Conservation (phyloP, 2,888 invertebrate species). For the Lottia scabra region DNA sequence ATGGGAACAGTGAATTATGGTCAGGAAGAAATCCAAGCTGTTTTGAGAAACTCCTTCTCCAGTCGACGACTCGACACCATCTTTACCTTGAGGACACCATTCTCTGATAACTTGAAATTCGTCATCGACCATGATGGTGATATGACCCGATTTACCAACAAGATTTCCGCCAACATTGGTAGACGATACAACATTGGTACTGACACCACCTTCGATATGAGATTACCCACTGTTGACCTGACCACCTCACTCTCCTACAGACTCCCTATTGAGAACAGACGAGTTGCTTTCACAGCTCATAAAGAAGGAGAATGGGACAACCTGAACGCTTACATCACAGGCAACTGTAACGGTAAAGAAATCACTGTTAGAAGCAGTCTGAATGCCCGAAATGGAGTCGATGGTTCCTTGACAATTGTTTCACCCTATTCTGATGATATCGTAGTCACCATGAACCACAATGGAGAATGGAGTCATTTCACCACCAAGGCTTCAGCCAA, state of each 20-base stretch:
- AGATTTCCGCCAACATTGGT: constrained; percentile 12
- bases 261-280: background rate
- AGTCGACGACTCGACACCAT: constrained; percentile 4
- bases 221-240: constrained; percentile 2
- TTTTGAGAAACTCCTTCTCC: constrained; percentile 4
- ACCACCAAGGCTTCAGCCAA: constrained; percentile 14
- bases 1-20: constrained; percentile 3
- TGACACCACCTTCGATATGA: constrained; percentile 3
- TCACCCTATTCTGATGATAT: background rate
- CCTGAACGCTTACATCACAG: constrained; percentile 10
- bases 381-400: background rate
- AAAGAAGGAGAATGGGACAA: constrained; percentile 9
- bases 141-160: constrained; percentile 25
- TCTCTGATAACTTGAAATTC: constrained; percentile 30
- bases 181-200: constrained; percentile 5
- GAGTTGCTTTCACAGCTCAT: constrained; percentile 10
- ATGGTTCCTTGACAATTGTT: background rate
- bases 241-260: constrained; percentile 3
- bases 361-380: background rate
- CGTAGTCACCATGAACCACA: constrained; percentile 21
- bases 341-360: constrained; percentile 6
- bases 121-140: constrained; percentile 31
- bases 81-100: constrained; percentile 29
- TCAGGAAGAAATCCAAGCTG: constrained; percentile 1
- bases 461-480: constrained; percentile 23